A percentile compares a stretch with the other conserved stretches of the same genome.
Evolutionary conservation across 2,888 invertebrate species (phyloP).

Genomic region (Cantharis rufa): DNA sequence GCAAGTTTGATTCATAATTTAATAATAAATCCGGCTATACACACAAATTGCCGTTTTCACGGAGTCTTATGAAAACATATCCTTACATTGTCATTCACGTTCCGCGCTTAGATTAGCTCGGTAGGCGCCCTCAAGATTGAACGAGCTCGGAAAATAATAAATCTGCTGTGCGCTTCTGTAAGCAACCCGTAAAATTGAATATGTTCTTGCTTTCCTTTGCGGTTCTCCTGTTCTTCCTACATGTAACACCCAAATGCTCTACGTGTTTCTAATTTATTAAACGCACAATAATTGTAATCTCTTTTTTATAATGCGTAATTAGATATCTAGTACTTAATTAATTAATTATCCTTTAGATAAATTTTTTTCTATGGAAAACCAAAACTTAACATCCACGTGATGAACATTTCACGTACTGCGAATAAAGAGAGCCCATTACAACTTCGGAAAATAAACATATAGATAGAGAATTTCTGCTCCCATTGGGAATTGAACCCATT

Average conservation of each 20-base stretch:
- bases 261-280: not conserved
- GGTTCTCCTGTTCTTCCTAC: conserved; percentile 29
- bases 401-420: not conserved
- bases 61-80: conserved; percentile 38
- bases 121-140: conserved; percentile 41
- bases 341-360: not conserved
- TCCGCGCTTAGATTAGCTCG: conserved; percentile 40
- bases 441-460: not conserved
- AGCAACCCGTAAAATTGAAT: conserved; percentile 46
- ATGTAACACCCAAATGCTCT: conserved; percentile 25
- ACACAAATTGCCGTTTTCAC: conserved; percentile 32
- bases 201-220: conserved; percentile 36
- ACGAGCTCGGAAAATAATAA: conserved; percentile 43
- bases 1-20: conserved; percentile 24
- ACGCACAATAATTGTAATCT: not conserved
- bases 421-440: not conserved
- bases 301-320: not conserved
- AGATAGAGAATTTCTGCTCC: not conserved
- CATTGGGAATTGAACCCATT: not conserved
- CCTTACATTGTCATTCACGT: conserved; percentile 40
- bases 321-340: not conserved
- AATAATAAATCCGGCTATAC: conserved; percentile 29
- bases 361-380: not conserved
- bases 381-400: not conserved
- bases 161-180: conserved; percentile 41